A percentile compares a stretch with the other conserved stretches of the same genome.
Evolutionary conservation across 2,797 vertebrate genomes (phyloP).

Genomic region (Ctenopoma multispine): DNA sequence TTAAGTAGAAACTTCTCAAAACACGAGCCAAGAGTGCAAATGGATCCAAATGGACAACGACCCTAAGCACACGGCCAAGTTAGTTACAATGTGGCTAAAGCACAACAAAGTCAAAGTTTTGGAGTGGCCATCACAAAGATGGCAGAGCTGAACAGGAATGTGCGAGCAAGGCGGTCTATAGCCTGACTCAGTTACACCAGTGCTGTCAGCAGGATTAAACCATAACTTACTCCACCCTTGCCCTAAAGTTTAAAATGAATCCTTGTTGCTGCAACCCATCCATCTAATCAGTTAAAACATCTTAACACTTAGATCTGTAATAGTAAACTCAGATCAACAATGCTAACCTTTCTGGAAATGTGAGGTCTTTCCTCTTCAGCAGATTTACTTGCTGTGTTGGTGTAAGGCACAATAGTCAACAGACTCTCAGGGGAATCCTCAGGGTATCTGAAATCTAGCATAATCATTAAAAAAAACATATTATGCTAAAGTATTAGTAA

Average conservation of each 20-base stretch:
- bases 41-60: too few relatives aligned
- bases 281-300: too few relatives aligned
- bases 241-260: background rate
- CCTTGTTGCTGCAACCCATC: background rate
- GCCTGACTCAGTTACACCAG: too few relatives aligned
- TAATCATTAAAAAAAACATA: background rate
- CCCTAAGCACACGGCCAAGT: too few relatives aligned
- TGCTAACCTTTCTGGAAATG: slow-evolving; percentile 74
- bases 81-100: too few relatives aligned
- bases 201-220: background rate
- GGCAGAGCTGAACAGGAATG: too few relatives aligned
- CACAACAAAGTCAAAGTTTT: too few relatives aligned
- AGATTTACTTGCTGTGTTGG: slow-evolving; percentile 42
- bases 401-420: slow-evolving; percentile 14
- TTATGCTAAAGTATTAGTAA: slow-evolving; percentile 3
- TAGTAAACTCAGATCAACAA: background rate
- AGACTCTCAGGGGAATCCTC: slow-evolving; percentile 49
- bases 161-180: too few relatives aligned
- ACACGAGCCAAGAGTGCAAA: too few relatives aligned
- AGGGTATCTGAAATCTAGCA: slow-evolving; percentile 61
- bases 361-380: slow-evolving; percentile 63
- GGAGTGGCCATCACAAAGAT: too few relatives aligned
- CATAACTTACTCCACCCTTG: background rate
- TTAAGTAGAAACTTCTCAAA: too few relatives aligned
- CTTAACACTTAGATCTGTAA: too few relatives aligned